Evolutionary conservation across 2,113 vertebrate genomes (phyloP).

Genomic region (Bombycilla garrulus): DNA sequence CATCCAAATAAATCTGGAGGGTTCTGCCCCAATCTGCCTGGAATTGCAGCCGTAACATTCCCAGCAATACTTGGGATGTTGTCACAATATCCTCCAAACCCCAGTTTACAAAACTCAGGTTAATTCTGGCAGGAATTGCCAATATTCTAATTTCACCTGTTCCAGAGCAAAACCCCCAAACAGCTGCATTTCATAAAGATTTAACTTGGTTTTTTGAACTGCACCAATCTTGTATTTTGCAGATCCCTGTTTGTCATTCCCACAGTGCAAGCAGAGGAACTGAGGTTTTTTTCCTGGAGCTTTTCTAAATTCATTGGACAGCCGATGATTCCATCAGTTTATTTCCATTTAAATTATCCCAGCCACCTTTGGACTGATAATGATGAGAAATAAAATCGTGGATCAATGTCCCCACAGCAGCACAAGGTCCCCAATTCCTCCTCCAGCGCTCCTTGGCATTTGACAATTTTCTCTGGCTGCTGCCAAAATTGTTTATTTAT

Average conservation of each 20-base stretch:
- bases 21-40: background rate
- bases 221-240: background rate
- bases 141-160: background rate
- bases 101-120: background rate
- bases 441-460: background rate
- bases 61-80: too few species aligned
- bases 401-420: background rate
- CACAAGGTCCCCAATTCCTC: background rate
- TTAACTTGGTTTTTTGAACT: fast-evolving
- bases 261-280: background rate
- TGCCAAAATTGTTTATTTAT: background rate
- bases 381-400: background rate
- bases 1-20: background rate
- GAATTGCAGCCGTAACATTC: background rate
- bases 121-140: background rate
- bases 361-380: background rate
- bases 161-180: background rate
- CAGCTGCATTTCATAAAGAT: background rate
- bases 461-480: background rate
- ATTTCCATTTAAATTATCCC: background rate
- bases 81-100: background rate
- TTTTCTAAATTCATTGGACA: background rate
- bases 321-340: background rate
- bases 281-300: background rate
- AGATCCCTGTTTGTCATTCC: background rate